Evolutionary conservation across 2,797 vertebrate species (phyloP), one percentile per base, ranked within the genome.

Genomic region (Dromococcyx pavoninus): DNA sequence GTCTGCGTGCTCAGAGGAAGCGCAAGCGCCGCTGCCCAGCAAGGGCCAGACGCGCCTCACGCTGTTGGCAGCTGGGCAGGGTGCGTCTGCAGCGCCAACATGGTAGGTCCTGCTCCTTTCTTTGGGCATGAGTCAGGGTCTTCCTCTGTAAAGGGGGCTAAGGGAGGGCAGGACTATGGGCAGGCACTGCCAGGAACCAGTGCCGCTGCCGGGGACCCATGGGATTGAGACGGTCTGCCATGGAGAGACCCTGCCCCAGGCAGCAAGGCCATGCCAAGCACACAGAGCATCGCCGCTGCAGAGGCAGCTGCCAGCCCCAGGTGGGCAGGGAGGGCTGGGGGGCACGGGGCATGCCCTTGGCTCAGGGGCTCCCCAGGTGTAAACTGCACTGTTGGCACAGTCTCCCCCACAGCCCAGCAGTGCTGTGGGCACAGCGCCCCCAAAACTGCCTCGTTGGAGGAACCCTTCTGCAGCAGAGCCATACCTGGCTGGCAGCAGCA

Each of bases 221-320:
- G 4, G 76, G 60, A 65, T 2, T 5, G n/a, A 33, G 1, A 1
- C 46, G 13, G 67, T 10, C 43, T 72, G 64, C 4, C 24, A 21
- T 0, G 0, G 48, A 46, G 53, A 77, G n/a, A 64, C 18, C 30
- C 11, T 75, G 72, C 10, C 32, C 25, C 0, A 0, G 13, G 53
- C 3, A 19, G 53, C 2, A 4, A 27, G 30, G n/a, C 32, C 3
- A 3, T 54, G 39, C 62, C 60, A 32, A 46, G 88, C 4, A 1
- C 39, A 33, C 2, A 4, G 43, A 32, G 19, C 30, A 25, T 33
- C 54, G 69, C 30, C 1, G 0, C 50, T 28, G 48, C 17, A 1
- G 39, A 46, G 66, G 28, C 18, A 84, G 16, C 15, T 66, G 33
- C 56, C 69, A 86, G 33, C 35, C 28, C 27, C 25, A 48, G 56